These are phyloP conservation scores for Bradypodion pumilum DNA, from an alignment of 2,797 vertebrate species.

Conservation along the genomic window DNA sequence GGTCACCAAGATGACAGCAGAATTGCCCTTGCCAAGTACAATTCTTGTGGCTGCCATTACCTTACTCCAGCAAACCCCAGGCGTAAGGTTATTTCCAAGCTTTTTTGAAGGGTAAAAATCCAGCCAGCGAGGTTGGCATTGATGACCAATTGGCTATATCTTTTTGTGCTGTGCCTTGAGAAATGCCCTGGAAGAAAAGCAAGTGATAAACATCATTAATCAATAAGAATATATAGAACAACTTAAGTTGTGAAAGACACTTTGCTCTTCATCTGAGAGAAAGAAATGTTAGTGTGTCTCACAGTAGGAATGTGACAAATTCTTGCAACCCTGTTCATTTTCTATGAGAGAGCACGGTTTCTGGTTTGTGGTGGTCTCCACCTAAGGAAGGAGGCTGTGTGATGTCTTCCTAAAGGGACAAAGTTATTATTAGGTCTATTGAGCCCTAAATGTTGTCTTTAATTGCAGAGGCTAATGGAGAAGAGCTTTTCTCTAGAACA, in stretches of 20 bases:
- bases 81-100: background rate
- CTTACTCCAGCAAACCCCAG: background rate
- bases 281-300: too few species aligned
- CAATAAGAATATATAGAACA: too few species aligned
- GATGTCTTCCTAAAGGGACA: background rate
- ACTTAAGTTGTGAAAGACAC: too few species aligned
- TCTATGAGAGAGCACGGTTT: background rate
- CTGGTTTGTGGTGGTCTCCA: constrained; percentile 9
- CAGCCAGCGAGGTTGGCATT: background rate
- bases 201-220: too few species aligned
- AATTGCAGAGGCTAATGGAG: constrained; percentile 14
- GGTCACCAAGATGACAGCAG: background rate
- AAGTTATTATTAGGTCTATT: constrained; percentile 5
- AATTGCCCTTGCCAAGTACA: background rate
- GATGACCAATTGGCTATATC: too few species aligned
- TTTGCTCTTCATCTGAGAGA: too few species aligned
- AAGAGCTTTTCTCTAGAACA: background rate
- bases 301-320: too few species aligned
- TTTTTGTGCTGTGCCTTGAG: background rate
- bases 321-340: too few species aligned
- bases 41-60: background rate
- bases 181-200: too few species aligned
- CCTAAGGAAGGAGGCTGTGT: background rate
- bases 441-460: constrained; percentile 13
- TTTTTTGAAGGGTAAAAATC: background rate